Conservation (phyloP, 2,888 invertebrate species). For the Hirtodrosophila alboralis region DNA sequence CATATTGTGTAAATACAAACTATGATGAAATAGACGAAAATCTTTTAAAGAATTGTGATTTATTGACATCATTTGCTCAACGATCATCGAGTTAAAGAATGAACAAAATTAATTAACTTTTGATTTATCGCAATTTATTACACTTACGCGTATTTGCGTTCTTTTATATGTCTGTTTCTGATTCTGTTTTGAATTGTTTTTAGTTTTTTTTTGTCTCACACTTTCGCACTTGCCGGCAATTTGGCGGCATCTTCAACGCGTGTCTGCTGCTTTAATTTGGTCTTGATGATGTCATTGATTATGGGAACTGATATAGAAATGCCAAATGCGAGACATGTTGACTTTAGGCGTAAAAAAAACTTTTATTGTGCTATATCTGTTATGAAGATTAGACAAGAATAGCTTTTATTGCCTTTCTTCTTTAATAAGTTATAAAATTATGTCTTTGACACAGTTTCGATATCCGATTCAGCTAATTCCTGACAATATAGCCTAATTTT, state of each 20-base stretch:
- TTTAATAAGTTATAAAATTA: too few relatives aligned
- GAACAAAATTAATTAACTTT: conserved; percentile 10
- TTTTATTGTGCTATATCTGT: background rate
- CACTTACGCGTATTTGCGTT: conserved; percentile 9
- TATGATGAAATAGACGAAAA: conserved; percentile 28
- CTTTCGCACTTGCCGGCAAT: conserved; percentile 47
- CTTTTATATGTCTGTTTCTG: background rate
- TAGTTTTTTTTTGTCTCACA: conserved; percentile 16
- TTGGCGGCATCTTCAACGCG: conserved; percentile 47
- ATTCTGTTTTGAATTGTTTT: conserved; percentile 13
- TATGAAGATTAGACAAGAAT: too few relatives aligned
- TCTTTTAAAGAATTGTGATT: conserved; percentile 38
- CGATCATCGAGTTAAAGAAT: conserved; percentile 34
- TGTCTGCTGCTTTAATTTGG: conserved; percentile 50
- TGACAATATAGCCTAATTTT: too few relatives aligned
- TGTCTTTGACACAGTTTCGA: too few relatives aligned
- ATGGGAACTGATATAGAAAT: conserved; percentile 21
- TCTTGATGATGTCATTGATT: conserved; percentile 66
- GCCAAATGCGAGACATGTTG: conserved; percentile 13
- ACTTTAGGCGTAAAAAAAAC: background rate
- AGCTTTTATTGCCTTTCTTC: too few relatives aligned
- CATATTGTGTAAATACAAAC: background rate
- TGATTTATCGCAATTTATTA: conserved; percentile 25
- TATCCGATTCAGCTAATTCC: too few relatives aligned
- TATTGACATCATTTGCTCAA: conserved; percentile 57